A percentile compares a stretch with the other conserved stretches of the same genome.
These are phyloP conservation scores for Cetonia aurata DNA, from an alignment of 2,888 invertebrate species.

Conservation along the genomic window DNA sequence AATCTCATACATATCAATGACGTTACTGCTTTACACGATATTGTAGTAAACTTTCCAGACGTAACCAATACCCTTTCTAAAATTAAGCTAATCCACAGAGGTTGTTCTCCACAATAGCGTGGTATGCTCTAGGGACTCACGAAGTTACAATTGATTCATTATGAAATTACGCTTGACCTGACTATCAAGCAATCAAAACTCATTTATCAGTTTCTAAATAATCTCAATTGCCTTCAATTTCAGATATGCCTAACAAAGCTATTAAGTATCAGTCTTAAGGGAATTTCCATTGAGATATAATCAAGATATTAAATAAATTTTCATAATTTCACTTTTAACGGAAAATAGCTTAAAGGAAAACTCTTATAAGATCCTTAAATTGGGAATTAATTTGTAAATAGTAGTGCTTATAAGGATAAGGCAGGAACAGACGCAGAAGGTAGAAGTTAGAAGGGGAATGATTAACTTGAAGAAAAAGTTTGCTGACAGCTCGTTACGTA, in stretches of 20 bases:
- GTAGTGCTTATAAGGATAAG: too few species aligned
- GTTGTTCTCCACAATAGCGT: constrained; percentile 4
- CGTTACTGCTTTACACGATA: constrained; percentile 1
- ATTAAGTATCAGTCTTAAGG: neutral
- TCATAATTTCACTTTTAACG: too few species aligned
- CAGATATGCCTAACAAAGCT: too few species aligned
- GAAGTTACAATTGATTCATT: constrained; percentile 25
- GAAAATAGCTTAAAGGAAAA: too few species aligned
- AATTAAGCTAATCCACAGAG: constrained; percentile 12
- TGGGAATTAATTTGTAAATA: too few species aligned
- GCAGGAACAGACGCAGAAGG: too few species aligned
- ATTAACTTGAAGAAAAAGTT: too few species aligned
- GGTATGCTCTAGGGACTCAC: neutral
- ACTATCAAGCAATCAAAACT: constrained; percentile 17
- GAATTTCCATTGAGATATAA: neutral
- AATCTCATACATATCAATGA: neutral
- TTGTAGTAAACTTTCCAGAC: constrained; percentile 9
- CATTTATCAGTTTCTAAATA: constrained; percentile 11
- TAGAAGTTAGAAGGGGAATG: too few species aligned
- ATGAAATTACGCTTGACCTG: constrained; percentile 19
- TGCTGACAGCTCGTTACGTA: too few species aligned
- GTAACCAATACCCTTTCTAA: neutral
- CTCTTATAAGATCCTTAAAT: too few species aligned
- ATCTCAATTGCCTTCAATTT: constrained; percentile 10
- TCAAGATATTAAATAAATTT: too few species aligned